Evolutionary conservation across 2,888 invertebrate genomes (phyloP), one percentile per base, ranked within the genome.

Genomic region (Acanthopleura granulata): DNA sequence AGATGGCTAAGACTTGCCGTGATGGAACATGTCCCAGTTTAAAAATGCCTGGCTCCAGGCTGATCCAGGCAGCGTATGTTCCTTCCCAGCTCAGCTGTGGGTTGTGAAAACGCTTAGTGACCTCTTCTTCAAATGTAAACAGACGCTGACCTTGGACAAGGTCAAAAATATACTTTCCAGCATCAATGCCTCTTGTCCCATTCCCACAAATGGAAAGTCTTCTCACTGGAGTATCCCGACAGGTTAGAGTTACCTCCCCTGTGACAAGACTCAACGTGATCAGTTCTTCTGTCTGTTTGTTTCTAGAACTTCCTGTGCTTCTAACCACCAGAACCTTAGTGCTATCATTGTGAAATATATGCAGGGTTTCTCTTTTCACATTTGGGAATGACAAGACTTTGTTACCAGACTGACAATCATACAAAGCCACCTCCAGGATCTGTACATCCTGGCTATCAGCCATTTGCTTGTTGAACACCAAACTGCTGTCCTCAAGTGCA

Each of bases 181-280:
- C 75, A 61, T 83, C 83, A 25, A 85, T 80, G 3, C 81, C 83
- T 75, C 77, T 79, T n/a, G 73, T 69, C 0, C 83, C 83, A 72
- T 79, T 73, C 15, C 25, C 30, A 9, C 81, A 79, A 15, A 80
- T 29, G 49, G 22, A 70, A 4, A 80, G 62, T 0, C 40, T 49
- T 27, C 77, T 77, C 18, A 27, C 9, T 18, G 79, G 79, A n/a
- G 49, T 30, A 15, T 79, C 76, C 12, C 57, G 61, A 40, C 77
- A 75, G 18, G 72, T 77, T 27, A 73, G 49, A 22, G 74, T 73
- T 27, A 75, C 50, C 30, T 77, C 76, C 15, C 80, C 81, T 18
- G 79, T 76, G 70, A 75, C 76, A 72, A 80, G 75, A 69, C 79
- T 78, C 30, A 80, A 70, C 61, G 80, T 75, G 27, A 77, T 74